Evolutionary conservation across 2,113 vertebrate species (phyloP), one percentile per base, ranked within the genome.

Genomic region (Apaloderma vittatum): DNA sequence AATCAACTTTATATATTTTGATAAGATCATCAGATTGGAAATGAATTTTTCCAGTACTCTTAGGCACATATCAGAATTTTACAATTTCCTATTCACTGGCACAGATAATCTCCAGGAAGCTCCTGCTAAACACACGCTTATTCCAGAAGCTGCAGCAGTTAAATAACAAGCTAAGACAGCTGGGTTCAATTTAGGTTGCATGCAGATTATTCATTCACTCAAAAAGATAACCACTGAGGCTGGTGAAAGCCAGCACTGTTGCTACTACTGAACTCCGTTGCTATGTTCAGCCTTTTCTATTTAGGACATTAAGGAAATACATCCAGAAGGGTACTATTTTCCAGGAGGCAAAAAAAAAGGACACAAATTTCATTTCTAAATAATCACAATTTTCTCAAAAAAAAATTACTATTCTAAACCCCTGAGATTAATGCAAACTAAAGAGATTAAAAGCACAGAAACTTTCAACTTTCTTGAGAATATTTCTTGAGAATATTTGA

Each of bases 121-220:
- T 71, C 71, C 34, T 81, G 48, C 43, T 0, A 3, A 88, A 82
- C 77, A 86, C 75, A 94, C 73, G 79, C 84, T 94, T 91, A 85
- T 89, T 96, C 32, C 73, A 94, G 93, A 93, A 97, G 65, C 84
- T 93, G 80, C 80, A 72, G 93, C 80, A 94, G 77, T 96, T 96
- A 94, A 96, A 74, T 93, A 97, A 96, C 91, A 96, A 80, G 72
- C 68, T 95, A 92, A 96, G 86, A 92, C 95, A 96, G 91, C 93
- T 97, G 95, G 91, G 95, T 96, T 96, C 94, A 96, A 84, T 96
- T 92, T 96, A 93, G 96, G 96, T 96, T 96, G 88, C 1, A 0
- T 96, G 88, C 1, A 0, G 95, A 96, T 96, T 95, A 97, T 32
- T 68, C 78, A 40, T 49, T 88, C 49, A 76, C 24, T 63, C 63